phyloP scores from a whole-genome alignment of 2,113 vertebrate species.

The Crotalus viridis region DNA sequence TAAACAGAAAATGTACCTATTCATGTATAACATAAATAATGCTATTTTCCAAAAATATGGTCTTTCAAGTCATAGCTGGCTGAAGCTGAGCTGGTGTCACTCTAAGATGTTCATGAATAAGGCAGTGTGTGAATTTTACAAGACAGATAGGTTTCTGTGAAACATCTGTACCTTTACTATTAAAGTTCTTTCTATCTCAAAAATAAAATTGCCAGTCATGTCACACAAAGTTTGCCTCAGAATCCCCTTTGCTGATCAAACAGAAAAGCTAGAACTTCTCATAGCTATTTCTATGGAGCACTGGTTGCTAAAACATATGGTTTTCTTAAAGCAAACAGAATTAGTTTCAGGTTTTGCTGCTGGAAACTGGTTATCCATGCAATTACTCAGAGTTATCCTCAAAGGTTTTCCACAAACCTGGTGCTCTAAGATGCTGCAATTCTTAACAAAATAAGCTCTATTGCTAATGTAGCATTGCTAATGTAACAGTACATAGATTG shows the following conservation, averaged over 20 bases:
- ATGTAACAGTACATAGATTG: background rate
- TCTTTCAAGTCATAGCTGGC: constrained; percentile 50
- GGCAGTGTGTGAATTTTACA: constrained; percentile 49
- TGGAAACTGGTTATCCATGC: background rate
- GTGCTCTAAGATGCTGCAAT: background rate
- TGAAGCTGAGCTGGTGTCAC: constrained; percentile 48
- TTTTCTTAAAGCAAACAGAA: constrained; percentile 13
- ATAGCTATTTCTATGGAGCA: constrained; percentile 4
- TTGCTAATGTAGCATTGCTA: background rate
- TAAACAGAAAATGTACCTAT: constrained; percentile 52
- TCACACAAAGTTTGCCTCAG: constrained; percentile 14
- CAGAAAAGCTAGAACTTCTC: constrained; percentile 26
- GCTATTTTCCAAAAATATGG: constrained; percentile 53
- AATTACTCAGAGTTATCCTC: background rate
- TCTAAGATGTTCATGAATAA: constrained; percentile 57
- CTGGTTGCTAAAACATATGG: constrained; percentile 5
- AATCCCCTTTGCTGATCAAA: constrained; percentile 29
- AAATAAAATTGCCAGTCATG: constrained; percentile 29
- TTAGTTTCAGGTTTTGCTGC: constrained; percentile 27
- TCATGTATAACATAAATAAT: constrained; percentile 62
- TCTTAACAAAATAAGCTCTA: background rate
- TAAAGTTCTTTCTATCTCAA: constrained; percentile 30
- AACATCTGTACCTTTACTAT: constrained; percentile 46
- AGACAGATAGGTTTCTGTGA: constrained; percentile 45
- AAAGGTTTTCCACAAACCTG: background rate